phyloP scores from a whole-genome alignment of 2,797 vertebrate species.

The Acanthopagrus latus region DNA sequence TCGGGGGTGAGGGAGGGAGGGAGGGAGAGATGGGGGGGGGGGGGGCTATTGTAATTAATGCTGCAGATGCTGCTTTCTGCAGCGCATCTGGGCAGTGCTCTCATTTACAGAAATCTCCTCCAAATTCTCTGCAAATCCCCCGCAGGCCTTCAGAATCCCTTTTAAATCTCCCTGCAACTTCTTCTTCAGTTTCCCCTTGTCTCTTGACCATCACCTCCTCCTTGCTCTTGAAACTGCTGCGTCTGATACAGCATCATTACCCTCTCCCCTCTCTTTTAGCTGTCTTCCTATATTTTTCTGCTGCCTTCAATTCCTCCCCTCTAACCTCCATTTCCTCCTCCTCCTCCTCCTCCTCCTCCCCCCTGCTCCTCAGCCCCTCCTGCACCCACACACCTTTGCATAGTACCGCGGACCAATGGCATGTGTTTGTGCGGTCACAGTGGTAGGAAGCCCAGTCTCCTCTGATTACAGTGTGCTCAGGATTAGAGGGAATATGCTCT shows the following conservation, averaged over 20 bases:
- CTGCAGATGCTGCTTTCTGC: conserved; percentile 83
- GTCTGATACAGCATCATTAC: conserved; percentile 21
- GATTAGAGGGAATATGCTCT: conserved; percentile 83
- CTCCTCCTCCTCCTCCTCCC: background rate
- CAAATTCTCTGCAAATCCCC: conserved; percentile 84
- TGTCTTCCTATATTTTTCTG: conserved; percentile 3
- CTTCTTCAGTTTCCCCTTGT: conserved; percentile 49
- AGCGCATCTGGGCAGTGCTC: conserved; percentile 81
- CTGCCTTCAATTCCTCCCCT: conserved; percentile 4
- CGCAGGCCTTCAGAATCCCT: conserved; percentile 65
- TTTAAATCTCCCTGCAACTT: conserved; percentile 72
- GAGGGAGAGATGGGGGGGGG: background rate
- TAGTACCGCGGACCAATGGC: conserved; percentile 47
- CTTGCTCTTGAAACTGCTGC: conserved; percentile 3
- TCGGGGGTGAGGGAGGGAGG: conserved; percentile 35
- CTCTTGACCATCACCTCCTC: conserved; percentile 54
- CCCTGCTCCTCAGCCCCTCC: conserved; percentile 8
- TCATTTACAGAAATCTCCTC: conserved; percentile 83
- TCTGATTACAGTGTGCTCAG: conserved; percentile 82
- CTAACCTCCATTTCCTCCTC: conserved; percentile 26
- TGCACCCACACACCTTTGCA: conserved; percentile 45
- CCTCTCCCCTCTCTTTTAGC: background rate
- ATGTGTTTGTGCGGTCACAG: conserved; percentile 65
- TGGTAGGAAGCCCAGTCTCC: conserved; percentile 73
- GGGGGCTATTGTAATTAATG: conserved; percentile 84